Percentiles rank a stretch among this genome's conserved stretches.
Evolutionary conservation across 2,888 invertebrate species (phyloP).

Genomic region (Tholera decimalis): DNA sequence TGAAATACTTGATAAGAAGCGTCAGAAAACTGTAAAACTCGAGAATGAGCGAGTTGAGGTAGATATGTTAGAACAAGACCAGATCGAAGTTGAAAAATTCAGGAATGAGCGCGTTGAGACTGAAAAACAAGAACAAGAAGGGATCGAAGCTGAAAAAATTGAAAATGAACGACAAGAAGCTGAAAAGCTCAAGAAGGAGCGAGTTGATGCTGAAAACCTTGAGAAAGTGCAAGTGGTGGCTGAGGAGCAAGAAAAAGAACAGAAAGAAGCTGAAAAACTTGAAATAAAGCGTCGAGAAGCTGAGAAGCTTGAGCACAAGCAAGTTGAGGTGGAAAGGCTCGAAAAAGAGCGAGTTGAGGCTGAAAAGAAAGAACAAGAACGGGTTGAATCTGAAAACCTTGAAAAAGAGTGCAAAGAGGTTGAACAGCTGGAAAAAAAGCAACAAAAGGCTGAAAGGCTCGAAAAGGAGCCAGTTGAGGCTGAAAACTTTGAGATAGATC

Average conservation of each 20-base stretch:
- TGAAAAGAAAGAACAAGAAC: background rate
- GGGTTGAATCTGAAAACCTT: background rate
- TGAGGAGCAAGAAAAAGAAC: conserved; percentile 3
- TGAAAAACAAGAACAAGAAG: background rate
- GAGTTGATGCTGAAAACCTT: background rate
- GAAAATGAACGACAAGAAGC: background rate
- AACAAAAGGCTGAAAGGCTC: background rate
- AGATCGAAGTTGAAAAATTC: conserved; percentile 3
- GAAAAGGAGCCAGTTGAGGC: background rate
- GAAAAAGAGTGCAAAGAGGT: background rate
- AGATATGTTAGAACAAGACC: background rate
- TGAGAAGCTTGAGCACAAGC: background rate
- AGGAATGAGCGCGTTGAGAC: background rate
- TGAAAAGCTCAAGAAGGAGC: background rate
- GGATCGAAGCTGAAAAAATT: background rate
- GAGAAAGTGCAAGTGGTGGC: background rate
- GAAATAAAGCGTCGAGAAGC: background rate
- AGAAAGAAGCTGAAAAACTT: background rate
- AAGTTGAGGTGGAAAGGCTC: background rate
- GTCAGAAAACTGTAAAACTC: background rate
- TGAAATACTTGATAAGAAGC: background rate
- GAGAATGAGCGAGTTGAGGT: background rate
- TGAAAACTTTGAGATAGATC: background rate
- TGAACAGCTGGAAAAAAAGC: background rate
- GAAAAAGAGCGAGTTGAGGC: background rate